Percentiles rank a stretch among this genome's conserved stretches.
These are phyloP conservation scores for Sebastes fasciatus DNA, from an alignment of 2,113 vertebrate genomes.

Conservation along the genomic window DNA sequence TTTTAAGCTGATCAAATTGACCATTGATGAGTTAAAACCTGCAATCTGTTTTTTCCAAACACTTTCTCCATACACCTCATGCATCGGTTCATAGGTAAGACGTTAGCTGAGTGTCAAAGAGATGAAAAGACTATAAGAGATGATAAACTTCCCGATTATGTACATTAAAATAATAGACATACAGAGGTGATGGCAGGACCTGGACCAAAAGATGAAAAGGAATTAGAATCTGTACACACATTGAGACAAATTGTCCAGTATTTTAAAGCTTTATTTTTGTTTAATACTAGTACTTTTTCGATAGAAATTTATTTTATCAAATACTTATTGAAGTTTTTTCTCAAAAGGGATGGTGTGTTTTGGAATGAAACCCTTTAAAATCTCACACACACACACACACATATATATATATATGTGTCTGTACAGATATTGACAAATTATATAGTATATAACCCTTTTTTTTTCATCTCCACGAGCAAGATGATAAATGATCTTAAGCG, in stretches of 20 bases:
- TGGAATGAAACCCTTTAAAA: slow-evolving; percentile 73
- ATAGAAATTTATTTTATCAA: slow-evolving; percentile 69
- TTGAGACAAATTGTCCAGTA: slow-evolving; percentile 23
- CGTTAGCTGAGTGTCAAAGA: background rate
- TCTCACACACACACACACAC: background rate
- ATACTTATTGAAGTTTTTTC: slow-evolving; percentile 29
- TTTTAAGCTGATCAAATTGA: background rate
- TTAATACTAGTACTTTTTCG: slow-evolving; percentile 49
- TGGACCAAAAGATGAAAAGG: slow-evolving; percentile 18
- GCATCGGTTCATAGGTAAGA: background rate
- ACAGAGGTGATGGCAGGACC: background rate
- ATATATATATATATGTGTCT: slow-evolving; percentile 30
- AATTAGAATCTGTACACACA: slow-evolving; percentile 13
- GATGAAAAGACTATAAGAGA: background rate
- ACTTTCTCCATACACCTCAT: background rate
- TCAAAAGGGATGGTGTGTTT: slow-evolving; percentile 43
- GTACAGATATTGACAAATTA: slow-evolving; percentile 59
- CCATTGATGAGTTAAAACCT: background rate
- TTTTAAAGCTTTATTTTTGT: slow-evolving; percentile 59
- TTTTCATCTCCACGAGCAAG: slow-evolving; percentile 77
- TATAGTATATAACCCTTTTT: slow-evolving; percentile 58
- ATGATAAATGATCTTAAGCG: slow-evolving; percentile 88
- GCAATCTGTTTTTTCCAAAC: background rate
- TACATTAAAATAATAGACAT: background rate
- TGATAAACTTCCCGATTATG: background rate